Percentiles rank a stretch among this genome's conserved stretches.
phyloP scores from a whole-genome alignment of 2,797 vertebrate genomes.

The Rhinella marina region DNA sequence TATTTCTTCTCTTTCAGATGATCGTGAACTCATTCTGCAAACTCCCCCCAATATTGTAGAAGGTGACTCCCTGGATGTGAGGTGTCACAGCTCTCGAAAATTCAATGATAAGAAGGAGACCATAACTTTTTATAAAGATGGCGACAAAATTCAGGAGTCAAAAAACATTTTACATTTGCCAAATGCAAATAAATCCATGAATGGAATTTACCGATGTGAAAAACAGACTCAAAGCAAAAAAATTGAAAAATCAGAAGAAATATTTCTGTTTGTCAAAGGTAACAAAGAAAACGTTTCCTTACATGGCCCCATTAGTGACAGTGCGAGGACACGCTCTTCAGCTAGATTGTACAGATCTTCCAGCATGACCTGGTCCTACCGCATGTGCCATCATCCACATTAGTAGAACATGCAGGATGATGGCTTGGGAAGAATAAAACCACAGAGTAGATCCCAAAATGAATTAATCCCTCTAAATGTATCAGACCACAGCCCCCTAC shows the following conservation, averaged over 20 bases:
- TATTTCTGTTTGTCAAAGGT: conserved; percentile 15
- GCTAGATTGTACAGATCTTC: too few relatives aligned
- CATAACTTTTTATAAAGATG: background rate
- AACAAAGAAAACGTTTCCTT: background rate
- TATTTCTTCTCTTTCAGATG: background rate
- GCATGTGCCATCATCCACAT: too few relatives aligned
- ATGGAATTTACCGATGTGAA: background rate
- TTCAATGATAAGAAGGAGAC: background rate
- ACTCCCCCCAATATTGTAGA: background rate
- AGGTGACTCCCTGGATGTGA: background rate
- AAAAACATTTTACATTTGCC: too few relatives aligned
- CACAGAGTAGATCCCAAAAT: too few relatives aligned
- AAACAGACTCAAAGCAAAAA: background rate
- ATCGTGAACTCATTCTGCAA: background rate
- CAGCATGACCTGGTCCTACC: too few relatives aligned
- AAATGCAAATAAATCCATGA: background rate
- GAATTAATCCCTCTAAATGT: too few relatives aligned
- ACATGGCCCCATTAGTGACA: background rate
- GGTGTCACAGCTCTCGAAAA: background rate
- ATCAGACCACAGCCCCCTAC: too few relatives aligned
- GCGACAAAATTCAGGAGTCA: background rate
- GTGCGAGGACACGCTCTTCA: too few relatives aligned
- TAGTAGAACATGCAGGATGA: too few relatives aligned
- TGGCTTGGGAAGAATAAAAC: too few relatives aligned
- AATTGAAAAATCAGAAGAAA: background rate